Base-by-base conservation (phyloP, 1,140 invertebrate species). In the Reticulitermes speratus region DNA sequence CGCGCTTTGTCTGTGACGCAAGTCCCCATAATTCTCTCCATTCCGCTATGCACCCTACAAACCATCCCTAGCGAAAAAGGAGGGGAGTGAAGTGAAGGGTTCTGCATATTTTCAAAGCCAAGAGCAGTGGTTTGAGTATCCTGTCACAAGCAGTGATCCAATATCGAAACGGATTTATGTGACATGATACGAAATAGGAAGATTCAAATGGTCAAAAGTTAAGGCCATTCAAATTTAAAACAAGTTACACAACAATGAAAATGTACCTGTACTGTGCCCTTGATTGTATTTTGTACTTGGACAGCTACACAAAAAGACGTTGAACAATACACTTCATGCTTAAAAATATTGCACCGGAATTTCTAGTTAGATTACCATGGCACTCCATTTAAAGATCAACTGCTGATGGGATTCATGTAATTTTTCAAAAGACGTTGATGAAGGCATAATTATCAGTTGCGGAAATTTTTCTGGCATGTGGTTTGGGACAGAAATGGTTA, bases 101-200 rank as follows among this genome's bases (percentile, higher is more conserved):
- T 75, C 65, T 75, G 65, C 65, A 75, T 75, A 75, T 75, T 75
- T 75, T 75, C 65, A 75, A 75, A 75, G 25, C 65, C 9, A 16
- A 30, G 65, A 30, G n/a, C 30, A 6, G n/a, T 2, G 65, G 65
- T 30, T 30, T 14, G 25, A 8, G 25, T 75, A 30, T 75, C 52
- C 65, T 75, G 65, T 75, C 52, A 75, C 16, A 75, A 75, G 65
- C 65, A 75, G 25, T 75, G 65, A 75, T 75, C 65, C 65, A 75
- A 30, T n/a, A 75, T 75, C 65, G n/a, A 75, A 75, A 75, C 65
- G 65, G 65, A 75, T 75, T 75, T 75, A 75, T 75, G 16, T 30
- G 6, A 25, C 14, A 75, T 30, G 7, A 75, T n/a, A 12, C 25
- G n/a, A 16, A 16, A 6, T 21, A 19, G 52, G 19, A 14, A 55